phyloP scores from a whole-genome alignment of 2,797 vertebrate species.

The Chloroceryle amazona region DNA sequence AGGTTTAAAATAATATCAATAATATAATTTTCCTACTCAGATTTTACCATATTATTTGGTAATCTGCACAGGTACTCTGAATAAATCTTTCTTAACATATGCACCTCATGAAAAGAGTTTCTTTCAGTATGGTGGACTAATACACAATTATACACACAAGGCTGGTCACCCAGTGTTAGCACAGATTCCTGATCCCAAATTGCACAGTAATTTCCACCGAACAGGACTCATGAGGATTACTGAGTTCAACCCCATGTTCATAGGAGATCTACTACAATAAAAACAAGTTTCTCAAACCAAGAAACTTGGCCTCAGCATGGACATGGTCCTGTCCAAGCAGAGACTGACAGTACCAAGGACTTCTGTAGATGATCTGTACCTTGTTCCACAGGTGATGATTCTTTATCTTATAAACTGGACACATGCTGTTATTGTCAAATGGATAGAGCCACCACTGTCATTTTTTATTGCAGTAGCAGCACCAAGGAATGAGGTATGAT shows the following conservation, averaged over 20 bases:
- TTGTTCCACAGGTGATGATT: too few relatives aligned
- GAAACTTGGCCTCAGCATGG: neutral
- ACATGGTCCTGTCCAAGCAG: neutral
- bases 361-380: neutral
- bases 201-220: neutral
- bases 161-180: too few relatives aligned
- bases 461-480: neutral
- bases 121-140: neutral
- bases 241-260: neutral
- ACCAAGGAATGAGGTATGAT: neutral
- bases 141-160: neutral
- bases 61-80: neutral
- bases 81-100: neutral
- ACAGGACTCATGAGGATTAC: neutral
- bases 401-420: neutral
- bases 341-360: neutral
- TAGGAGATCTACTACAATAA: neutral
- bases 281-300: neutral
- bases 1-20: neutral
- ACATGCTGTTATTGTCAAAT: neutral
- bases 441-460: neutral
- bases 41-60: neutral
- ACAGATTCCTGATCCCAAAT: neutral
- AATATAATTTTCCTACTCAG: neutral
- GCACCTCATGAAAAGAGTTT: neutral